Percentiles rank a stretch among this genome's conserved stretches.
Conservation (phyloP, 2,797 vertebrate genomes). For the Hypotaenidia philippensis region DNA sequence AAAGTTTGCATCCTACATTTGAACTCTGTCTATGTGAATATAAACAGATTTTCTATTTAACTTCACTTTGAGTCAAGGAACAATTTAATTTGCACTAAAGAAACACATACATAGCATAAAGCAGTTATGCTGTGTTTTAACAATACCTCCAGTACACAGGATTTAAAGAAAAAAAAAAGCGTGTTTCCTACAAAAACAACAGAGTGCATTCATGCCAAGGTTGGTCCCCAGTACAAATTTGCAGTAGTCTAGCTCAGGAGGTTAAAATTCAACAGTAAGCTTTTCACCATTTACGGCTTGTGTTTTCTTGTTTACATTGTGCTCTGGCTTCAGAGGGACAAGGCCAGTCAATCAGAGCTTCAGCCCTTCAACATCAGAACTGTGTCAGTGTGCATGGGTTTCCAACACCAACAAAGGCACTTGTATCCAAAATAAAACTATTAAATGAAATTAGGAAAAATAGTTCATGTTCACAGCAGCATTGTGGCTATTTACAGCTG, state of each 20-base stretch:
- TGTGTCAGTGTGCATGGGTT: neutral
- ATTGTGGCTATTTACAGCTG: neutral
- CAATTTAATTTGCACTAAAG: neutral
- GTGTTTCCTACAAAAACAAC: neutral
- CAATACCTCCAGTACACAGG: neutral
- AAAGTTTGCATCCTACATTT: neutral
- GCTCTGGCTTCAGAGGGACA: slow-evolving; percentile 8
- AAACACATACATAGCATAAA: neutral
- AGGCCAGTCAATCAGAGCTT: slow-evolving; percentile 10
- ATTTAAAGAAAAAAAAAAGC: neutral
- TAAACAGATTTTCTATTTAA: neutral
- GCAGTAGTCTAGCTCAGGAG: neutral
- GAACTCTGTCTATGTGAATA: neutral
- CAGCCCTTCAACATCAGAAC: neutral
- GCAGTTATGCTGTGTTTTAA: neutral
- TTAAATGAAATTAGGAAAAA: slow-evolving; percentile 69
- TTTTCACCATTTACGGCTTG: slow-evolving; percentile 18
- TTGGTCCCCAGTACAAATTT: neutral
- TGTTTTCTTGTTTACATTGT: slow-evolving; percentile 28
- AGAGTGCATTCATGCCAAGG: neutral
- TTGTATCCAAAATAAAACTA: slow-evolving; percentile 67
- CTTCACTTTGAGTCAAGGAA: neutral
- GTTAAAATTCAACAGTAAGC: neutral
- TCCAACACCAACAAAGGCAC: slow-evolving; percentile 56
- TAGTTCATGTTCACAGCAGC: slow-evolving; percentile 14